These are phyloP conservation scores for Pao palembangensis DNA, from an alignment of 2,113 vertebrate genomes.

Conservation along the genomic window DNA sequence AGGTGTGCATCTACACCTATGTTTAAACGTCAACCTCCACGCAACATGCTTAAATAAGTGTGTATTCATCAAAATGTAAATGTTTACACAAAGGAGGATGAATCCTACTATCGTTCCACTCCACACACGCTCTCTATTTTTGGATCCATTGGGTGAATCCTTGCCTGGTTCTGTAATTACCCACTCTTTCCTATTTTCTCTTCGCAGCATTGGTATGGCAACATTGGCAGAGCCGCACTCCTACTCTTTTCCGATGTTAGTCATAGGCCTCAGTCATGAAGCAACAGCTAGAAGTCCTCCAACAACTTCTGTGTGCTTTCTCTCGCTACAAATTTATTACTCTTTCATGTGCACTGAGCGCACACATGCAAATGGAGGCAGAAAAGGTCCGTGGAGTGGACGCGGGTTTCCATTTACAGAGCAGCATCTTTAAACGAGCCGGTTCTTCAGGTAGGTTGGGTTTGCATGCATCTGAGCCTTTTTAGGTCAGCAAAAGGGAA, in stretches of 20 bases:
- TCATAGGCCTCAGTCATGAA: slow-evolving; percentile 70
- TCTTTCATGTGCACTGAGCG: slow-evolving; percentile 18
- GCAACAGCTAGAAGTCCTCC: slow-evolving; percentile 58
- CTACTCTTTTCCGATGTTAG: slow-evolving; percentile 70
- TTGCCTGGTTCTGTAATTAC: slow-evolving; percentile 1
- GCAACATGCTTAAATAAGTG: slow-evolving; percentile 2
- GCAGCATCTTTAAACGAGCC: neutral
- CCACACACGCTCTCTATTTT: slow-evolving; percentile 48
- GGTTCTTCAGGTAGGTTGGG: slow-evolving; percentile 30
- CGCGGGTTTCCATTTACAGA: slow-evolving; percentile 10
- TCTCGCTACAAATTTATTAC: slow-evolving; percentile 45
- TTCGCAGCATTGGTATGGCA: slow-evolving; percentile 67
- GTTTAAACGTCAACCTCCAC: neutral
- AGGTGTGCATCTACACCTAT: slow-evolving; percentile 6
- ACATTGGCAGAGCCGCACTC: slow-evolving; percentile 69
- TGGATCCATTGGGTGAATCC: slow-evolving; percentile 16
- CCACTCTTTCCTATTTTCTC: slow-evolving; percentile 38
- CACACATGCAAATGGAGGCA: slow-evolving; percentile 33
- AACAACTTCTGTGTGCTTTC: slow-evolving; percentile 52
- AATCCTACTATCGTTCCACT: slow-evolving; percentile 17
- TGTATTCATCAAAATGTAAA: slow-evolving; percentile 34
- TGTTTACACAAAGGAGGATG: slow-evolving; percentile 34
- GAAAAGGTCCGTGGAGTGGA: slow-evolving; percentile 14
- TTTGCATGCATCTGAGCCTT: slow-evolving; percentile 10
- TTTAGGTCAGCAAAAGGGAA: slow-evolving; percentile 14